Evolutionary conservation across 2,888 invertebrate species (phyloP).

Genomic region (Pollenia amentaria): DNA sequence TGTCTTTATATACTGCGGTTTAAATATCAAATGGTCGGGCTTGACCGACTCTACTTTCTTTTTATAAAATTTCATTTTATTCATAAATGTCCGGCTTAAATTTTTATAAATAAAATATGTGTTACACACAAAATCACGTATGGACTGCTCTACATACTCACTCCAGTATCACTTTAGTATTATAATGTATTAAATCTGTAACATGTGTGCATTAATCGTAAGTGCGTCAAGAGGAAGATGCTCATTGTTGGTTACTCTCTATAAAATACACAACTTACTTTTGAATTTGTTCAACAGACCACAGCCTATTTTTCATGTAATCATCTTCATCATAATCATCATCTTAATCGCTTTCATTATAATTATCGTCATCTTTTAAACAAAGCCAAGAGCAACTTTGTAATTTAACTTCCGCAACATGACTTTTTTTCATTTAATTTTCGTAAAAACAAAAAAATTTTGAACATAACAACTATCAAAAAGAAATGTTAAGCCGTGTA

Average conservation of each 20-base stretch:
- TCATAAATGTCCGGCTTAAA: too few relatives aligned
- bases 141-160: neutral
- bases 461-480: neutral
- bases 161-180: neutral
- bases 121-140: neutral
- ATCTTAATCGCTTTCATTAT: constrained; percentile 41
- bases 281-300: constrained; percentile 62
- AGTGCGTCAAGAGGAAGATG: constrained; percentile 20
- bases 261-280: constrained; percentile 22
- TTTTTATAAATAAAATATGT: too few relatives aligned
- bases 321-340: constrained; percentile 22
- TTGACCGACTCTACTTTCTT: too few relatives aligned
- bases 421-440: constrained; percentile 28
- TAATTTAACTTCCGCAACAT: constrained; percentile 63
- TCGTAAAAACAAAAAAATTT: neutral
- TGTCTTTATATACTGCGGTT: too few relatives aligned
- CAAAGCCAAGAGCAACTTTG: constrained; percentile 57
- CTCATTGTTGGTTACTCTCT: neutral
- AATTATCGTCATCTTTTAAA: constrained; percentile 58
- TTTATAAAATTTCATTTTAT: too few relatives aligned
- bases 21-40: too few relatives aligned
- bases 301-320: constrained; percentile 54
- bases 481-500: neutral
- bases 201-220: neutral
- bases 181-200: too few relatives aligned